Conservation (phyloP, 2,888 invertebrate species). For the Phyllotreta cruciferae region DNA sequence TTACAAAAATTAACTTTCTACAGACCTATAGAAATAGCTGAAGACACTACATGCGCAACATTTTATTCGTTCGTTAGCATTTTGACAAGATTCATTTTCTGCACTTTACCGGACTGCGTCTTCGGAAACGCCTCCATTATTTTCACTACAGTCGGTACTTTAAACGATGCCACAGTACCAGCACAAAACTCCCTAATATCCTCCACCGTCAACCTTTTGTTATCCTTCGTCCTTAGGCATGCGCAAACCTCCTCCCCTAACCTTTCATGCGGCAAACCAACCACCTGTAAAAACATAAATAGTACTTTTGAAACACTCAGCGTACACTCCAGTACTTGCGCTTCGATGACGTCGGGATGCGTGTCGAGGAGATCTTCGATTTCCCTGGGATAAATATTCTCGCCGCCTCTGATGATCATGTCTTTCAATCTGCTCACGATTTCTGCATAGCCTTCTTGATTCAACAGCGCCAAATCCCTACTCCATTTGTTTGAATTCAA, state of each 20-base stretch:
- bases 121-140: conserved; percentile 77
- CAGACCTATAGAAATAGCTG: too few species aligned
- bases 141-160: conserved; percentile 78
- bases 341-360: conserved; percentile 77
- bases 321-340: conserved; percentile 64
- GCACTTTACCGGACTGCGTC: conserved; percentile 84
- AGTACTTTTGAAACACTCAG: not conserved
- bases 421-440: conserved; percentile 80
- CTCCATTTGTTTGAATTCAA: not conserved
- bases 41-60: too few species aligned
- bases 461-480: conserved; percentile 75
- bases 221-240: conserved; percentile 67
- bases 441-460: conserved; percentile 72
- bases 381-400: conserved; percentile 85
- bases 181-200: conserved; percentile 70
- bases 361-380: conserved; percentile 77
- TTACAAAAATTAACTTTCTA: too few species aligned
- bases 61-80: conserved; percentile 20
- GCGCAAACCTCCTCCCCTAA: conserved; percentile 81
- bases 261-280: conserved; percentile 77
- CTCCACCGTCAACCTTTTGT: conserved; percentile 63
- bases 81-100: conserved; percentile 68
- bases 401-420: conserved; percentile 81
- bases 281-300: conserved; percentile 61
- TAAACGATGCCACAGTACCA: conserved; percentile 78